phyloP scores from a whole-genome alignment of 2,113 vertebrate genomes.

The Sylvilagus bachmani region DNA sequence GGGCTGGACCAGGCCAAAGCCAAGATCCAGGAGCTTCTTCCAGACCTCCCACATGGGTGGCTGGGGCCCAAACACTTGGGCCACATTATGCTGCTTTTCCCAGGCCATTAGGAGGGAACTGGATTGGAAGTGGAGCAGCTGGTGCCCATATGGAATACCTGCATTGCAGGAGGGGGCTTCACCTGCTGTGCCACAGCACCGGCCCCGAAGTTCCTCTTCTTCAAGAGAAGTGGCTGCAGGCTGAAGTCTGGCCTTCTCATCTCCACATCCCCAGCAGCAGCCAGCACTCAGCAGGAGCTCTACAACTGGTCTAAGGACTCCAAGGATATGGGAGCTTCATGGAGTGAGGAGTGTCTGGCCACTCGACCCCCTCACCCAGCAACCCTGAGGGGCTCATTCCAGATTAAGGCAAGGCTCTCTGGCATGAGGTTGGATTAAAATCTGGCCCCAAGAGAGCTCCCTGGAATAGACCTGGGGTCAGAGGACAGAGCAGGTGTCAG shows the following conservation, averaged over 20 bases:
- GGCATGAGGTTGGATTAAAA: neutral
- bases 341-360: too few relatives aligned
- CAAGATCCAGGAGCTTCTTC: too few relatives aligned
- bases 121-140: too few relatives aligned
- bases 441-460: neutral
- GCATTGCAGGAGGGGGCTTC: too few relatives aligned
- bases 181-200: too few relatives aligned
- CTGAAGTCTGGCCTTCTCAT: neutral
- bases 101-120: too few relatives aligned
- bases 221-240: neutral
- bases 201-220: neutral
- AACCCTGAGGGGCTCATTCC: neutral
- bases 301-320: neutral
- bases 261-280: neutral
- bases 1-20: too few relatives aligned
- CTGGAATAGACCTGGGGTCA: neutral
- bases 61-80: too few relatives aligned
- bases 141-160: too few relatives aligned
- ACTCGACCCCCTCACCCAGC: neutral
- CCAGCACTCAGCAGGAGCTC: neutral
- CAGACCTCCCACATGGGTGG: too few relatives aligned
- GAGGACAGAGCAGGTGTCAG: neutral
- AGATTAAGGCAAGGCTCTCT: neutral
- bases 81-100: too few relatives aligned
- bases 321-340: neutral